A percentile compares a stretch with the other conserved stretches of the same genome.
phyloP scores from a whole-genome alignment of 2,888 invertebrate genomes.

The Papilio demoleus region DNA sequence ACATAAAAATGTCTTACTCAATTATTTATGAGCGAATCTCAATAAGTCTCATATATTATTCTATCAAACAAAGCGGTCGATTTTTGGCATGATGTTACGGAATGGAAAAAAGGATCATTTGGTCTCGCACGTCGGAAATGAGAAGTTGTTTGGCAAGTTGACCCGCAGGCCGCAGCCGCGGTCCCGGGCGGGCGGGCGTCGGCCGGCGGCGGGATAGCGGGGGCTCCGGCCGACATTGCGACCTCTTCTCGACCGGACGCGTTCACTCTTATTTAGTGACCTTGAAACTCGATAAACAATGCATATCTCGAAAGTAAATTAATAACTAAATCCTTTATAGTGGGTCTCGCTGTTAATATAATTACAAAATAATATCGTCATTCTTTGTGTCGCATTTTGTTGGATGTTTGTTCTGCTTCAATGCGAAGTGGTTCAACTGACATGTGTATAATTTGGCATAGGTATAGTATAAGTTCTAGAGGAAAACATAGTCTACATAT shows the following conservation, averaged over 20 bases:
- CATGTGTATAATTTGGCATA: no score
- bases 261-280: slow-evolving; percentile 65
- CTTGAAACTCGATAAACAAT: slow-evolving; percentile 63
- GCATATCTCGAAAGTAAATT: not conserved
- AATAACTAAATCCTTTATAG: not conserved
- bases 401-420: no score
- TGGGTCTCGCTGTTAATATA: not conserved
- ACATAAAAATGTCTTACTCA: not conserved
- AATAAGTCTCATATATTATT: slow-evolving; percentile 2
- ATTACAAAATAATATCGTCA: no score
- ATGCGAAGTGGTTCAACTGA: no score
- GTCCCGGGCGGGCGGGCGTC: slow-evolving; percentile 44
- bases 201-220: slow-evolving; percentile 58
- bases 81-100: slow-evolving; percentile 31
- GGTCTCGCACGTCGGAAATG: slow-evolving; percentile 58
- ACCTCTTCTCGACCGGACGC: slow-evolving; percentile 75
- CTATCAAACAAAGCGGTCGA: slow-evolving; percentile 36
- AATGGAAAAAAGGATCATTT: slow-evolving; percentile 46
- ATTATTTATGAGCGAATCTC: slow-evolving; percentile 11
- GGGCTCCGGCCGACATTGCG: slow-evolving; percentile 60
- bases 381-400: no score
- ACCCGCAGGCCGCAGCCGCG: slow-evolving; percentile 49
- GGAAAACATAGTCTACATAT: no score
- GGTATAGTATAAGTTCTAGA: no score
- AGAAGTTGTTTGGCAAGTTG: slow-evolving; percentile 66